A percentile compares a stretch with the other conserved stretches of the same genome.
phyloP scores from a whole-genome alignment of 2,113 vertebrate species.

The Micronisus gabar region DNA sequence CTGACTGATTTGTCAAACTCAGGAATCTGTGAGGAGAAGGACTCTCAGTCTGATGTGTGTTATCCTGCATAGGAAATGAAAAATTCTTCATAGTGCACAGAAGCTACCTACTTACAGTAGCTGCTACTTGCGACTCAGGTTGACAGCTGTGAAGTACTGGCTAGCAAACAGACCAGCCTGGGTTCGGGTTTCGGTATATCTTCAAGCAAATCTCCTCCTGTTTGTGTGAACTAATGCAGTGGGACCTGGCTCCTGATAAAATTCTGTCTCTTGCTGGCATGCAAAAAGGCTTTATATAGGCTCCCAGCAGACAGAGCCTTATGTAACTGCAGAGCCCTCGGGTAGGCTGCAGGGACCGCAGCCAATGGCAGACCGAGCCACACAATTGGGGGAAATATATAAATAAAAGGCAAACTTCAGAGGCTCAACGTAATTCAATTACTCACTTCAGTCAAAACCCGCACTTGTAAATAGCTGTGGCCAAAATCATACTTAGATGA shows the following conservation, averaged over 20 bases:
- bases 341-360: slow-evolving; percentile 45
- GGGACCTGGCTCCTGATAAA: slow-evolving; percentile 1
- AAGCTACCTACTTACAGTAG: slow-evolving; percentile 4
- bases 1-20: slow-evolving; percentile 57
- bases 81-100: slow-evolving; percentile 65
- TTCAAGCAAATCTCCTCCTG: slow-evolving; percentile 21
- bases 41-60: neutral
- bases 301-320: slow-evolving; percentile 47
- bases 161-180: slow-evolving; percentile 4
- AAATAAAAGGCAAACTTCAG: slow-evolving; percentile 62
- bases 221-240: neutral
- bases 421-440: slow-evolving; percentile 21
- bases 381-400: slow-evolving; percentile 51
- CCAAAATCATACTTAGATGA: neutral
- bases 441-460: slow-evolving; percentile 19
- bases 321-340: slow-evolving; percentile 57
- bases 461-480: slow-evolving; percentile 39
- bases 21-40: slow-evolving; percentile 35
- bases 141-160: slow-evolving; percentile 22
- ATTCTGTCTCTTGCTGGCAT: slow-evolving; percentile 28
- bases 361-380: slow-evolving; percentile 44
- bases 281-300: slow-evolving; percentile 50
- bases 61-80: slow-evolving; percentile 55
- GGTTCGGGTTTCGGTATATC: neutral
- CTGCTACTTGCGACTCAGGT: slow-evolving; percentile 9